Conservation (phyloP, 2,797 vertebrate genomes). For the Odontamblyopus lacepedii region DNA sequence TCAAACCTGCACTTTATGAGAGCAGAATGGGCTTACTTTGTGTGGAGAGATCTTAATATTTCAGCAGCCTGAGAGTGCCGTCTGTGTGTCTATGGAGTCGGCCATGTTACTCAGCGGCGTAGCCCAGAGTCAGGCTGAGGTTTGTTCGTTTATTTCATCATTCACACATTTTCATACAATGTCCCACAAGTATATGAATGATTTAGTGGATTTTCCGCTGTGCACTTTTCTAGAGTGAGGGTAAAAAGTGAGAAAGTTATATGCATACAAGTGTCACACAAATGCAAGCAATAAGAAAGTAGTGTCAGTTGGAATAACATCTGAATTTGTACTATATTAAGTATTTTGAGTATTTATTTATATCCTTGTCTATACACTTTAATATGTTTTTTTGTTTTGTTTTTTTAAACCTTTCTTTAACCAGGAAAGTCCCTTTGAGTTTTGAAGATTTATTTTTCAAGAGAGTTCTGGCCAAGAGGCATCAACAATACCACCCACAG, state of each 20-base stretch:
- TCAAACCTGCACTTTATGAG: conserved; percentile 8
- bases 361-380: no score
- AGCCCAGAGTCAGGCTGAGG: conserved; percentile 25
- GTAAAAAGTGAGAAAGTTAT: neutral
- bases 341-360: no score
- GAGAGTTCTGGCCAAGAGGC: no score
- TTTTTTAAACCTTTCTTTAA: no score
- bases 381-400: no score
- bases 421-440: no score
- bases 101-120: conserved; percentile 29
- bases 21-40: neutral
- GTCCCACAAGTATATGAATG: conserved; percentile 64
- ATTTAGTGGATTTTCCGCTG: conserved; percentile 53
- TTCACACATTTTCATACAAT: conserved; percentile 55
- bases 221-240: conserved; percentile 26
- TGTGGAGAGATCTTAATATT: conserved; percentile 27
- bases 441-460: no score
- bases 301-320: conserved; percentile 19
- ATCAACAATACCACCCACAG: no score
- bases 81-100: conserved; percentile 22
- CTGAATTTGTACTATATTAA: neutral
- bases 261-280: conserved; percentile 5
- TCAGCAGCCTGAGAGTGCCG: conserved; percentile 14
- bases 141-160: conserved; percentile 67
- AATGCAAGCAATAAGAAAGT: neutral